Percentiles rank a stretch among this genome's conserved stretches.
Evolutionary conservation across 2,113 vertebrate genomes (phyloP).

Genomic region (Gambusia holbrooki): DNA sequence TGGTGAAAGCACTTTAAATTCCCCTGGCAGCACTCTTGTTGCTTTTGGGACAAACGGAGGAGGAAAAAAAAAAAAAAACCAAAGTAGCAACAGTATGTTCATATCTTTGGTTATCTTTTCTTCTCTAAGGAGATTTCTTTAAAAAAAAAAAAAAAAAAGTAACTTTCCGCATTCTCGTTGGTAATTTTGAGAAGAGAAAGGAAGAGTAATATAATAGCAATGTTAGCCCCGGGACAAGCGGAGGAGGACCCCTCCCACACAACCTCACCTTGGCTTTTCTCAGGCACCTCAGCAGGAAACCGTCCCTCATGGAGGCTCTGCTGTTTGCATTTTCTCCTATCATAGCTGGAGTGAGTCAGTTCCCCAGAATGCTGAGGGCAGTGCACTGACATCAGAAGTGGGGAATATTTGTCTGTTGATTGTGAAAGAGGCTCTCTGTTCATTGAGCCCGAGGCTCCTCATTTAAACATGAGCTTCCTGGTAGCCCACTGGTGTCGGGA

Average conservation of each 20-base stretch:
- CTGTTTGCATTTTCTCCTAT: slow-evolving; percentile 54
- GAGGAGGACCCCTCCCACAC: slow-evolving; percentile 59
- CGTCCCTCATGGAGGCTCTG: slow-evolving; percentile 41
- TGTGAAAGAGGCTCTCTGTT: slow-evolving; percentile 77
- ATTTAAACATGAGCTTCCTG: slow-evolving; percentile 75
- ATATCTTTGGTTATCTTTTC: slow-evolving; percentile 52
- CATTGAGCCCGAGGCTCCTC: slow-evolving; percentile 71
- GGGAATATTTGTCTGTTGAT: slow-evolving; percentile 75
- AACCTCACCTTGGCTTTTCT: slow-evolving; percentile 68
- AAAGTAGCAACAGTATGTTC: slow-evolving; percentile 23
- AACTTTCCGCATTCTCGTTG: slow-evolving; percentile 35
- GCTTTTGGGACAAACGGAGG: slow-evolving; percentile 61
- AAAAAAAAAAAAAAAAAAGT: slow-evolving; percentile 28
- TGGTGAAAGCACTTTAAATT: slow-evolving; percentile 65
- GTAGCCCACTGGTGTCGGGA: slow-evolving; percentile 62
- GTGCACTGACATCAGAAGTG: slow-evolving; percentile 70
- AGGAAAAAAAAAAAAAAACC: slow-evolving; percentile 15
- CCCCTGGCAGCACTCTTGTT: slow-evolving; percentile 60
- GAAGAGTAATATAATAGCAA: slow-evolving; percentile 47
- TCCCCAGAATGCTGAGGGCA: slow-evolving; percentile 67
- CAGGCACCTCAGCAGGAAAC: slow-evolving; percentile 60
- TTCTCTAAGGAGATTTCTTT: slow-evolving; percentile 37
- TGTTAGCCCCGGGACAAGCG: slow-evolving; percentile 43
- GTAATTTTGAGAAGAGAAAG: slow-evolving; percentile 45
- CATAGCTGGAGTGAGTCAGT: slow-evolving; percentile 69